Base-by-base conservation (phyloP, 23 tunicate species). In the Phallusia fumigata region DNA sequence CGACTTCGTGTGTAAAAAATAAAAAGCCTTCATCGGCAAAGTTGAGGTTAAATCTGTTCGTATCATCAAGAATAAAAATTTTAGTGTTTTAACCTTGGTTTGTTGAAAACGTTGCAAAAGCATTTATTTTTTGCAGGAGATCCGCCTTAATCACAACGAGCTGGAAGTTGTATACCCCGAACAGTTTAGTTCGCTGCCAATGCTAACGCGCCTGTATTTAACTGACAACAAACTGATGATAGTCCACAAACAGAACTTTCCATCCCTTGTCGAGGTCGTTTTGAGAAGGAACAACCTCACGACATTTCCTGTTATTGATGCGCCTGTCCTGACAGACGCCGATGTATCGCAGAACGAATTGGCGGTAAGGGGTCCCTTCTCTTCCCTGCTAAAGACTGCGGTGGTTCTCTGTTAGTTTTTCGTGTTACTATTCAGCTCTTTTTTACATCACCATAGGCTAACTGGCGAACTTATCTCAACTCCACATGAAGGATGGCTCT, bases 241-340 rank as follows among this genome's bases (percentile, higher is more conserved):
- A 19, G 32, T 84, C 0, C 88, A 84, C 53, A 53, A 65, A 16
- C 82, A 58, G 28, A 58, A 11, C 1, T 65, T 84, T 21, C 82
- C 76, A 30, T 36, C 64, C 24, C 82, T 84, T 0, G 31, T 28
- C 32, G 35, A 64, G 13, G 64, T 84, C 21, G 77, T 52, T 15
- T 11, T 84, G 13, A 26, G 73, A n/a, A 64, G 36, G 28, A 84
- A 84, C 82, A 84, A 78, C 45, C 33, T 84, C 30, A 77, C 88
- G 8, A 18, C 31, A 3, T 64, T 84, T 19, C 88, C 88, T 19
- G 21, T 33, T 22, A 22, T 84, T 19, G 76, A 53, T 30, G 88
- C 81, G 0, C 76, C 82, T 24, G 35, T 28, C 30, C 31, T 84
- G 30, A 77, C 64, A 32, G 73, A 75, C 64, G 24, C 44, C 18